Conservation (phyloP, 2,113 vertebrate species). For the Aegotheles bennettii region DNA sequence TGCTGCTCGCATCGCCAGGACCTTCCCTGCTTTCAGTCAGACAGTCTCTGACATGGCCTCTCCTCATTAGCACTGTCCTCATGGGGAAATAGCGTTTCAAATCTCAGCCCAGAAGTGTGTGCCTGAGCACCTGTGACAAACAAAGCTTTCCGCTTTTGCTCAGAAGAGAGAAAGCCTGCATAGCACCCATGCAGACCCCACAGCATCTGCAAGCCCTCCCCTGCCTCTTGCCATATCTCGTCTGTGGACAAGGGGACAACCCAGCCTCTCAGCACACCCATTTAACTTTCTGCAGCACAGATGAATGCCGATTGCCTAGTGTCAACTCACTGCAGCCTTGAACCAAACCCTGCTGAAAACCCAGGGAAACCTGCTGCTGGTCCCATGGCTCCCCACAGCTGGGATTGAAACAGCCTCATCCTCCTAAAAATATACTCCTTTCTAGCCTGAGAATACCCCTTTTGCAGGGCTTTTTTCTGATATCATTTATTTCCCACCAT, state of each 20-base stretch:
- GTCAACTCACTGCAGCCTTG: not conserved
- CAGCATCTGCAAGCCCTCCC: not conserved
- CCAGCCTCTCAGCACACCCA: not conserved
- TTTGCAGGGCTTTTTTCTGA: not conserved
- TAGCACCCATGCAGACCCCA: fast-evolving
- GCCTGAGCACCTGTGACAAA: not conserved
- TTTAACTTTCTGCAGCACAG: not conserved
- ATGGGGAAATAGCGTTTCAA: not conserved
- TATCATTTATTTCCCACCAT: slow-evolving; percentile 14
- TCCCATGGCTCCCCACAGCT: not conserved
- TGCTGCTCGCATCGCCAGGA: fast-evolving
- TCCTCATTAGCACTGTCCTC: not conserved
- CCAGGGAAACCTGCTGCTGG: not conserved
- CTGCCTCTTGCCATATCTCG: not conserved
- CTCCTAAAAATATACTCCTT: not conserved
- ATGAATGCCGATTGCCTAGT: not conserved
- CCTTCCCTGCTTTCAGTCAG: not conserved
- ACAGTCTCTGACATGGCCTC: not conserved
- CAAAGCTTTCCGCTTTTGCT: not conserved
- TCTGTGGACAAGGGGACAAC: not conserved
- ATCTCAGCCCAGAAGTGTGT: not conserved
- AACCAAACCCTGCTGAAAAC: not conserved
- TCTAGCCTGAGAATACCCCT: not conserved
- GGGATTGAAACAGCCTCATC: not conserved
- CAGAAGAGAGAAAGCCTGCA: not conserved